Percentiles rank a stretch among this genome's conserved stretches.
Evolutionary conservation across 2,113 vertebrate genomes (phyloP).

Genomic region (Brachypodius melanocephalos): DNA sequence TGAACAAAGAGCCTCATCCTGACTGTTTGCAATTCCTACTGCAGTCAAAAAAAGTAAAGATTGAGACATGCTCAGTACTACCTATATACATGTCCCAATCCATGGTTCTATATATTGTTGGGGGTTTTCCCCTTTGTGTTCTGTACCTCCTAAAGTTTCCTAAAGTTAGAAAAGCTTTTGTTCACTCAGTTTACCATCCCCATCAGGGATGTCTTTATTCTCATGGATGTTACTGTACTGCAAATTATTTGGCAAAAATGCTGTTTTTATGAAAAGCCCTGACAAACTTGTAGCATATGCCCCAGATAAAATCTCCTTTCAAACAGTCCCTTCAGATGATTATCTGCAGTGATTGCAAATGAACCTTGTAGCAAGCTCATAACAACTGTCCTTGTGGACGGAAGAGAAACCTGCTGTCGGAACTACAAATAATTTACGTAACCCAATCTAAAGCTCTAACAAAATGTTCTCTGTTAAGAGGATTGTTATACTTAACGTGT

Average conservation of each 20-base stretch:
- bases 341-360: slow-evolving; percentile 31
- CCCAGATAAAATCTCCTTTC: slow-evolving; percentile 1
- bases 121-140: neutral
- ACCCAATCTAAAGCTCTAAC: slow-evolving; percentile 68
- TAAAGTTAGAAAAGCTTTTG: neutral
- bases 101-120: neutral
- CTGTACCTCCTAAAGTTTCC: neutral
- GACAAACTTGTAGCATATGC: neutral
- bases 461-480: slow-evolving; percentile 71
- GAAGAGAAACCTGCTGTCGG: slow-evolving; percentile 54
- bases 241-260: neutral
- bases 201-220: neutral
- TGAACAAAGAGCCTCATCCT: neutral
- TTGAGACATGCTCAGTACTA: neutral
- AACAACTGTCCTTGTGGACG: slow-evolving; percentile 34
- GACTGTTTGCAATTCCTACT: neutral
- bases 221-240: neutral
- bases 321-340: slow-evolving; percentile 6
- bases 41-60: neutral
- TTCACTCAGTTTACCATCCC: neutral
- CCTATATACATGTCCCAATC: neutral
- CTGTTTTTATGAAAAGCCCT: neutral
- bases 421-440: slow-evolving; percentile 66
- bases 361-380: slow-evolving; percentile 28
- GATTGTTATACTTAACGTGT: slow-evolving; percentile 64